These are phyloP conservation scores for Protonemura montana DNA, from an alignment of 2,888 invertebrate species.

Conservation along the genomic window DNA sequence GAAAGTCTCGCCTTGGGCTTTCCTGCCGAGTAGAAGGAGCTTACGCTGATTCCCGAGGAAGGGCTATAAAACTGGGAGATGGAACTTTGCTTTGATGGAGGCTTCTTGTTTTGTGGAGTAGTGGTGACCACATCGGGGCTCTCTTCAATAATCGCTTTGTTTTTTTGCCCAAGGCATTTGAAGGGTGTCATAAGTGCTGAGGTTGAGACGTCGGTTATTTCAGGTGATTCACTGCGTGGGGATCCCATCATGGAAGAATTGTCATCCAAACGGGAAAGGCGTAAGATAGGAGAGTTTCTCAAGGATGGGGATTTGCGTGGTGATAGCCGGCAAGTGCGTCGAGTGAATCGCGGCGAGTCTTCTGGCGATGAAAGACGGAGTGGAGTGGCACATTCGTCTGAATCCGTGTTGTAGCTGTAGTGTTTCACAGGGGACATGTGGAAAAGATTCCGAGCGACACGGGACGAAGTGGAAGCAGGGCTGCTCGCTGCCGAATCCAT, in stretches of 20 bases:
- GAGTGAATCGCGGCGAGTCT: not conserved
- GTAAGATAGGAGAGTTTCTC: not conserved
- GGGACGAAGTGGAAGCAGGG: not conserved
- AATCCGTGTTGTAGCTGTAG: not conserved
- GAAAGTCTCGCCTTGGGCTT: conserved; percentile 55
- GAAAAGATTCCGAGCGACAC: not conserved
- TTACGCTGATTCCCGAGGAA: not conserved
- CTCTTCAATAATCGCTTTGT: conserved; percentile 40
- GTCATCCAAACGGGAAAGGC: not conserved
- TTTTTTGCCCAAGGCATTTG: conserved; percentile 49
- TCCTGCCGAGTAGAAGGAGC: conserved; percentile 62
- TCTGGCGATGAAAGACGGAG: not conserved
- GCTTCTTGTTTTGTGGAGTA: not conserved
- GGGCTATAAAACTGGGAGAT: not conserved
- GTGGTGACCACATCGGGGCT: conserved; percentile 27
- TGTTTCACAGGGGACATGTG: not conserved
- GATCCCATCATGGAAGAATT: not conserved
- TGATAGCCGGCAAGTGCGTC: not conserved
- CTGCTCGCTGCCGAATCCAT: not conserved
- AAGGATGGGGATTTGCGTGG: not conserved
- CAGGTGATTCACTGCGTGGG: not conserved
- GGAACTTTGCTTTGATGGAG: not conserved
- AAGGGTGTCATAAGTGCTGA: conserved; percentile 42
- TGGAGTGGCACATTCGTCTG: not conserved
- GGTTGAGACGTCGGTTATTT: not conserved